Conservation (phyloP, 2,797 vertebrate genomes). For the Myotis pilosus region DNA sequence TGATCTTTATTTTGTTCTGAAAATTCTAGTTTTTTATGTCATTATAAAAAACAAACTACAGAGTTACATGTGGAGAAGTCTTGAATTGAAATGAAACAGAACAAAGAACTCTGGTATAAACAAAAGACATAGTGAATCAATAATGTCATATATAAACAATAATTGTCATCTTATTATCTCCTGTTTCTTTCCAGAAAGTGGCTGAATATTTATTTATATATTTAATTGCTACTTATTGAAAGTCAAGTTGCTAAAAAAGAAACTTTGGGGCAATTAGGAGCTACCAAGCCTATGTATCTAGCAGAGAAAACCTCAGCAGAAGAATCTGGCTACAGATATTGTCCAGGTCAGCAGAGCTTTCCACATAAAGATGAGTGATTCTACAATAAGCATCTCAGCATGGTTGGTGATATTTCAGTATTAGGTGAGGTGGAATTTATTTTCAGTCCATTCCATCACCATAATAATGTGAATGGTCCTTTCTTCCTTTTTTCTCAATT, state of each 20-base stretch:
- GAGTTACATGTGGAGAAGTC: not conserved
- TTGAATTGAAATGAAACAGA: not conserved
- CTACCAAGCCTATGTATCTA: not conserved
- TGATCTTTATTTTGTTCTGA: not conserved
- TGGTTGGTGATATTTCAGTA: not conserved
- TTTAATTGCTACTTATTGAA: not conserved
- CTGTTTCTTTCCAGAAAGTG: not conserved
- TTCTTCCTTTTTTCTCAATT: not conserved
- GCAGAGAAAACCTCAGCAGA: not conserved
- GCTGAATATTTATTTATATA: not conserved
- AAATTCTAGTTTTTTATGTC: not conserved
- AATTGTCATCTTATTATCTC: not conserved
- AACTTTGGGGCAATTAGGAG: not conserved
- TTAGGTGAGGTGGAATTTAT: constrained; percentile 34
- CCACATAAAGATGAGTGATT: constrained; percentile 16
- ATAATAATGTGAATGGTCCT: not conserved
- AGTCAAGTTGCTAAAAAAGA: not conserved
- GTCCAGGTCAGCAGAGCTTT: not conserved
- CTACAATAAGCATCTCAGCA: not conserved
- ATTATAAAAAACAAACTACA: not conserved
- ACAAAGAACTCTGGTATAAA: not conserved
- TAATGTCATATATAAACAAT: not conserved
- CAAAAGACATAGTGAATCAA: not conserved
- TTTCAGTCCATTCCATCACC: not conserved
- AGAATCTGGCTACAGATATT: not conserved